phyloP scores from a whole-genome alignment of 2,113 vertebrate genomes.

The Neotoma lepida region DNA sequence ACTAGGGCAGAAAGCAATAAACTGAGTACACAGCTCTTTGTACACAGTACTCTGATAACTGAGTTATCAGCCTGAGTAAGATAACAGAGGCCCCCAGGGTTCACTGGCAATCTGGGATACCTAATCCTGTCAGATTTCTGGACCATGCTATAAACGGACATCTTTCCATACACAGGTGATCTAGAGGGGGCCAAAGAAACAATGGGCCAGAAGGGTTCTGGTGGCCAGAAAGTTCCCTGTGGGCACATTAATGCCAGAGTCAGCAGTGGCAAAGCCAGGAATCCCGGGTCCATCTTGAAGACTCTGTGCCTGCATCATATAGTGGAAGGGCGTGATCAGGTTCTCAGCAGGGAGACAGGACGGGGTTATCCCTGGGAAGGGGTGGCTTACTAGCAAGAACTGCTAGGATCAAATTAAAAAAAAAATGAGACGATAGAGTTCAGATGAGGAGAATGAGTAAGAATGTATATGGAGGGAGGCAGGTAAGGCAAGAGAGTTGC shows the following conservation, averaged over 20 bases:
- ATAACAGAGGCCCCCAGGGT: slow-evolving; percentile 45
- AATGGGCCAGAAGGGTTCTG: background rate
- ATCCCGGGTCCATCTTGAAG: background rate
- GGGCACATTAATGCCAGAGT: background rate
- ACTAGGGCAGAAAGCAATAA: slow-evolving; percentile 43
- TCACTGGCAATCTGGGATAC: background rate
- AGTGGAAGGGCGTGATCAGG: background rate
- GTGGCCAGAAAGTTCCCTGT: background rate
- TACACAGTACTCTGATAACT: background rate
- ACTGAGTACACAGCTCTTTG: slow-evolving; percentile 59
- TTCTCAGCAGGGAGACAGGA: background rate
- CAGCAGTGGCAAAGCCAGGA: slow-evolving; percentile 3
- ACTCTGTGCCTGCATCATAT: background rate
- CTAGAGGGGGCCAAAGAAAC: background rate
- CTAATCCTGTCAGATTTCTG: background rate
- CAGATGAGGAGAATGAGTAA: background rate
- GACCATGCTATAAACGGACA: background rate
- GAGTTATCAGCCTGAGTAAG: background rate
- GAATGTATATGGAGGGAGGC: no score
- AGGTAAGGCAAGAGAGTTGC: background rate
- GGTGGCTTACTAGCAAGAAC: background rate
- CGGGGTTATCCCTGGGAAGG: no score
- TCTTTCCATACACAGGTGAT: background rate
- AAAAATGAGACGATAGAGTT: background rate
- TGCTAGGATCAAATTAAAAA: background rate